phyloP scores from a whole-genome alignment of 2,797 vertebrate species.

The Takifugu ocellatus region DNA sequence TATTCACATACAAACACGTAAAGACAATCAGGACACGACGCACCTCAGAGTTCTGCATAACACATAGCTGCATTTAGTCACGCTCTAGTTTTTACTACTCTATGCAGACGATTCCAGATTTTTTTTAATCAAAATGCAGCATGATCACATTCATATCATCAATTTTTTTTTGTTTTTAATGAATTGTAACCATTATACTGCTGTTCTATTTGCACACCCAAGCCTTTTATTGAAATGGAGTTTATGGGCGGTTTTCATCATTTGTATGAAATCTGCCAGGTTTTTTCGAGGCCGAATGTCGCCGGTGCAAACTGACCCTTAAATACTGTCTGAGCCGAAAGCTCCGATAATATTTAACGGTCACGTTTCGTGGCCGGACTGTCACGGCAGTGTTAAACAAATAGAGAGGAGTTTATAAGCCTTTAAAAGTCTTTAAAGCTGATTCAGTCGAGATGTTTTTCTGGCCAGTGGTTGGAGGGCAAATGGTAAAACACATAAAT shows the following conservation, averaged over 20 bases:
- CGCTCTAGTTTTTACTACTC: conserved; percentile 46
- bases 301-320: conserved; percentile 42
- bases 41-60: conserved; percentile 20
- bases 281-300: too few species aligned
- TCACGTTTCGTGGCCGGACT: conserved; percentile 30
- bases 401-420: conserved; percentile 15
- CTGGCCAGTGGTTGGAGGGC: conserved; percentile 24
- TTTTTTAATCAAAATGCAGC: conserved; percentile 39
- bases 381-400: conserved; percentile 23
- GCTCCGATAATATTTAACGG: conserved; percentile 42
- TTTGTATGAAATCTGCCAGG: conserved; percentile 45
- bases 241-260: conserved; percentile 67
- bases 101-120: conserved; percentile 21
- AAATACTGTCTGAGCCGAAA: conserved; percentile 39
- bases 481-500: conserved; percentile 71
- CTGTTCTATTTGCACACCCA: conserved; percentile 56
- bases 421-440: background rate
- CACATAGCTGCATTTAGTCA: conserved; percentile 45
- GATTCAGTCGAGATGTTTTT: too few species aligned
- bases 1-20: conserved; percentile 83
- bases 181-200: conserved; percentile 75
- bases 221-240: conserved; percentile 66
- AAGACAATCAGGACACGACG: conserved; percentile 46
- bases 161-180: conserved; percentile 27
- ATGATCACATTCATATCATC: conserved; percentile 66